Base-by-base conservation (phyloP, 1,140 invertebrate genomes). In the Nephila pilipes region DNA sequence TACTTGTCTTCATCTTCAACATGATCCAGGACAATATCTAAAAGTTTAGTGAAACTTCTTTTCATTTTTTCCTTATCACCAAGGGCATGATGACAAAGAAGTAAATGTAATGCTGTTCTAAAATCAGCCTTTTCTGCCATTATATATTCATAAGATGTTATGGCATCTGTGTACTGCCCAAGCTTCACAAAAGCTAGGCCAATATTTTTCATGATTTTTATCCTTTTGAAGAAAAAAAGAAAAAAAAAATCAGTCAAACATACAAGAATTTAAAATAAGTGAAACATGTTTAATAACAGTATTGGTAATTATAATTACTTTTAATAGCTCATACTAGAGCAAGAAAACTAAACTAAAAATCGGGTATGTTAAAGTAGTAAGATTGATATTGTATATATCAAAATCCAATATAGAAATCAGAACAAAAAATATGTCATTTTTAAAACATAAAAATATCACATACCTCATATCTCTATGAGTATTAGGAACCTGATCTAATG, bases 161-260 rank as follows among this genome's bases (percentile, higher is more conserved):
- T 97, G 0, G 99, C 99, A 95, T 99, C 99, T 94, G 97, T 97
- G 95, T 98, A 99, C 95, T 99, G 98, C 14, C 98, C 98, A 97
- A 99, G 98, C 95, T 98, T 98, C 0, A 99, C 97, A 95, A 99
- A 98, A 16, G 99, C 96, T 92, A 99, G 97, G 0, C 98, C 99
- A 95, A 99, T 99, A 95, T 99, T 99, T 95, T 99, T 98, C 97
- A 99, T 99, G 87, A 99, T 99, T 96, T 99, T 99, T 94, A 99
- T 97, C 95, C 98, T 98, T 94, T 85, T 80, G 58, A 5, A 85
- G 38, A 54, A n/a, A 25, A 55, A 20, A 54, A 80, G 20, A 46
- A 46, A 22, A 81, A 54, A 54, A 81, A 25, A 65, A 29, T 25
- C 46, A 65, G 20, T 16, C n/a, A 65, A 46, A 10, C 6, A 6